Evolutionary conservation across 2,888 invertebrate genomes (phyloP), one percentile per base, ranked within the genome.

Genomic region (Oegoconia quadripuncta): DNA sequence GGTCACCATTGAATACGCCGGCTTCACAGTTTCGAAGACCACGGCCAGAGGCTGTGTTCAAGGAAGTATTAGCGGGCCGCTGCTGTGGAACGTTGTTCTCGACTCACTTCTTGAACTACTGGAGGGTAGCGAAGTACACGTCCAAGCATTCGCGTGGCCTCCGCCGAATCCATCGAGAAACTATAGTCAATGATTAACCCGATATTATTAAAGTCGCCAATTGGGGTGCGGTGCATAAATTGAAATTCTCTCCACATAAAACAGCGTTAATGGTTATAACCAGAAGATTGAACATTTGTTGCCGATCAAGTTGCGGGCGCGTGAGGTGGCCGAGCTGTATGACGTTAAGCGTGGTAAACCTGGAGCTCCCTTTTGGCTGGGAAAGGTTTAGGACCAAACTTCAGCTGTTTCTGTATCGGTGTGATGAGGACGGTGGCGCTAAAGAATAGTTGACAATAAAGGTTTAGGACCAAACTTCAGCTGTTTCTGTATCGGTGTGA

Each of bases 101-200:
- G 44, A 55, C 23, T 41, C 44, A 0, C 38, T 52, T 0, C 29
- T 52, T 0, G 15, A 28, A 1, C 9, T 14, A 1, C 3, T 38
- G 1, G 29, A 41, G 0, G n/a, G 9, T 0, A 6, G 9, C 0
- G 32, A 26, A 2, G 28, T 22, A 0, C 41, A 46, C 13, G 30
- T 39, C 3, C 51, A 55, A 15, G 56, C 52, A 0, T 57, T 50
- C 15, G 52, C 52, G 34, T 46, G 0, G 38, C 37, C 3, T 3
- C 11, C 0, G 50, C 33, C 0, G 15, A 30, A 0, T 29, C 33
- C 1, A 25, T 15, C 1, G 15, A 1, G 2, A 37, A 39, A 1
- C 20, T 42, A 0, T 18, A 44, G 15, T 13, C 5, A 2, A 25
- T 9, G 3, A 28, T 37, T 1, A 45, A 42, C 8, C 6, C 4